Conservation (phyloP, 2,888 invertebrate genomes). For the Suillia variegata region DNA sequence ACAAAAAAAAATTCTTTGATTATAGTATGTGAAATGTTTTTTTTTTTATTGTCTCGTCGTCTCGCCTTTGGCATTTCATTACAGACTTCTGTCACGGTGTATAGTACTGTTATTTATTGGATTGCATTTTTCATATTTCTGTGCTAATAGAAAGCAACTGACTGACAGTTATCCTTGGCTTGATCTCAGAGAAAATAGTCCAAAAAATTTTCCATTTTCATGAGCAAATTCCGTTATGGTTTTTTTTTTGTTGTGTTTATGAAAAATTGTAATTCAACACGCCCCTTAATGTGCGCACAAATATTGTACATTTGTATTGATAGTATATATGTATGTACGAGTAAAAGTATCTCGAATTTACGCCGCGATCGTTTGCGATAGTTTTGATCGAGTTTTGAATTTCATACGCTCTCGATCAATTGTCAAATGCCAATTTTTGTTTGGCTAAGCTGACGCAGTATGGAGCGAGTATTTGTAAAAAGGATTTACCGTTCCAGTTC, state of each 20-base stretch:
- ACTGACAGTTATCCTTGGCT: conserved; percentile 30
- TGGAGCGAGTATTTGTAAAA: background rate
- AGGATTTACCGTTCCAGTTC: conserved; percentile 4
- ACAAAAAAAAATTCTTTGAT: no score
- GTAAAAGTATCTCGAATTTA: background rate
- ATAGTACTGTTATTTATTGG: conserved; percentile 38
- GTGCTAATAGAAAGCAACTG: conserved; percentile 27
- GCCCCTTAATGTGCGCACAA: conserved; percentile 33
- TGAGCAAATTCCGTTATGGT: conserved; percentile 31
- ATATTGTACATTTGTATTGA: no score
- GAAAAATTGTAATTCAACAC: conserved; percentile 45
- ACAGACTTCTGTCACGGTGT: conserved; percentile 27
- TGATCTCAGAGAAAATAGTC: conserved; percentile 7
- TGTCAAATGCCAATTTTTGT: conserved; percentile 16
- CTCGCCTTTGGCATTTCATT: background rate
- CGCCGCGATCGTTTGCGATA: background rate
- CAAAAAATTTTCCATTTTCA: background rate
- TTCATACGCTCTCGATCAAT: conserved; percentile 3
- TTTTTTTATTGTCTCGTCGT: background rate
- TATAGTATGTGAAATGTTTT: background rate
- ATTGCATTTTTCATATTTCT: conserved; percentile 21
- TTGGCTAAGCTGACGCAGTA: conserved; percentile 1
- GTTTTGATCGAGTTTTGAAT: conserved; percentile 7
- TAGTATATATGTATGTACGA: background rate
- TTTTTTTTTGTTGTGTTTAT: conserved; percentile 45